Evolutionary conservation across 2,888 invertebrate species (phyloP).

Genomic region (Amaurobius ferox): DNA sequence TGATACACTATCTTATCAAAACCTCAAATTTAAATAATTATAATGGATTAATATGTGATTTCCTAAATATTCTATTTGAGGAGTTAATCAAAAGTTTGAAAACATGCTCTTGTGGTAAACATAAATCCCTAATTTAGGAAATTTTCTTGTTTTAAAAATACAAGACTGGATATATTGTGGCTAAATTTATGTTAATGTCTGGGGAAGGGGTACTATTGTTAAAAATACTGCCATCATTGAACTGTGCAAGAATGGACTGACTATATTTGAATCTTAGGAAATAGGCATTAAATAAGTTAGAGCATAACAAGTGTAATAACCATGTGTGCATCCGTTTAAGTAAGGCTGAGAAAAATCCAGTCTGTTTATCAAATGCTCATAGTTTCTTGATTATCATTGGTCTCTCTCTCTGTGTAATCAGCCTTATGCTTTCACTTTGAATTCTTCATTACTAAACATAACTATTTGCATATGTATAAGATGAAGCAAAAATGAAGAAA

Average conservation of each 20-base stretch:
- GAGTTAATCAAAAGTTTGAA: too few species aligned
- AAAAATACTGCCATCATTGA: constrained; percentile 5
- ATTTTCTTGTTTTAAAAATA: neutral
- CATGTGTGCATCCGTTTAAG: constrained; percentile 44
- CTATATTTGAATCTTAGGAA: neutral
- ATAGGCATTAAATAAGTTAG: constrained; percentile 9
- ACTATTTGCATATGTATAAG: constrained; percentile 21
- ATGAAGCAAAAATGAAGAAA: constrained; percentile 21
- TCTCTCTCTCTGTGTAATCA: neutral
- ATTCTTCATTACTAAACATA: constrained; percentile 25
- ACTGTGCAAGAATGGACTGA: constrained; percentile 5
- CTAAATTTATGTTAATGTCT: neutral
- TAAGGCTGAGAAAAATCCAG: constrained; percentile 27
- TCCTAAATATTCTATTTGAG: too few species aligned
- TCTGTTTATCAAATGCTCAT: neutral
- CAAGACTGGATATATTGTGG: neutral
- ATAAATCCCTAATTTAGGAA: neutral
- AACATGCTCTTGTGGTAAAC: too few species aligned
- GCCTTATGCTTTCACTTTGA: neutral
- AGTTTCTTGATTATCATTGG: neutral
- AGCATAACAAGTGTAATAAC: constrained; percentile 54
- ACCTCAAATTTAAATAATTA: too few species aligned
- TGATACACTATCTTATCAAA: too few species aligned
- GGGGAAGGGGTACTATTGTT: constrained; percentile 1
- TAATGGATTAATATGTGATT: too few species aligned